Evolutionary conservation across 2,113 vertebrate genomes (phyloP).

Genomic region (Guaruba guarouba): DNA sequence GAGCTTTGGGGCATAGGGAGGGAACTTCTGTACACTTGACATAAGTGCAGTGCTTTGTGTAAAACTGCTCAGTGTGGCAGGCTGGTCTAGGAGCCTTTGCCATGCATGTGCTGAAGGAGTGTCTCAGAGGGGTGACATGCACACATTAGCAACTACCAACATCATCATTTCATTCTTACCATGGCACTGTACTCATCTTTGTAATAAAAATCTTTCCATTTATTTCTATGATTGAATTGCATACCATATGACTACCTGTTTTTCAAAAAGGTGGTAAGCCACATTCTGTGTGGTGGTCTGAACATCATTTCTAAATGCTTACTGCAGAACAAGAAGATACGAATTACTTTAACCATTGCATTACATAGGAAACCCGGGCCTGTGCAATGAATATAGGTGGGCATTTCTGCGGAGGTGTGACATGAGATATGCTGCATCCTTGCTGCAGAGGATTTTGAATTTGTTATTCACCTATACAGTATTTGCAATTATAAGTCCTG

Average conservation of each 20-base stretch:
- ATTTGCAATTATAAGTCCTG: background rate
- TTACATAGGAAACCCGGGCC: background rate
- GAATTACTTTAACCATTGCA: background rate
- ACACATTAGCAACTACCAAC: background rate
- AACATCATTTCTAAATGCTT: background rate
- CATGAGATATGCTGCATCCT: background rate
- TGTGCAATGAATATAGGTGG: background rate
- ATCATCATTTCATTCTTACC: background rate
- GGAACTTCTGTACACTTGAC: background rate
- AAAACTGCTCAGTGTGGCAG: background rate
- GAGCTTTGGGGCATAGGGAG: background rate
- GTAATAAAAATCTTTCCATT: background rate
- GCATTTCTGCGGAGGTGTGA: background rate
- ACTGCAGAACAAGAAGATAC: background rate
- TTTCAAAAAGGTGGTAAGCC: background rate
- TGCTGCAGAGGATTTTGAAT: background rate
- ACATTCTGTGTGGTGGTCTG: background rate
- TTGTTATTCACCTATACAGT: background rate
- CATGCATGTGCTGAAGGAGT: background rate
- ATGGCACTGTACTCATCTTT: background rate
- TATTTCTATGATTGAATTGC: background rate
- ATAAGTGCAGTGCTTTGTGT: background rate
- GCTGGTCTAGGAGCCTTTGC: background rate
- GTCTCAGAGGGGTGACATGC: background rate
- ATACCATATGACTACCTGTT: rapidly evolving